Evolutionary conservation across 92 coral and sea anemone species (phyloP).

Genomic region (Paragorgia papillata): DNA sequence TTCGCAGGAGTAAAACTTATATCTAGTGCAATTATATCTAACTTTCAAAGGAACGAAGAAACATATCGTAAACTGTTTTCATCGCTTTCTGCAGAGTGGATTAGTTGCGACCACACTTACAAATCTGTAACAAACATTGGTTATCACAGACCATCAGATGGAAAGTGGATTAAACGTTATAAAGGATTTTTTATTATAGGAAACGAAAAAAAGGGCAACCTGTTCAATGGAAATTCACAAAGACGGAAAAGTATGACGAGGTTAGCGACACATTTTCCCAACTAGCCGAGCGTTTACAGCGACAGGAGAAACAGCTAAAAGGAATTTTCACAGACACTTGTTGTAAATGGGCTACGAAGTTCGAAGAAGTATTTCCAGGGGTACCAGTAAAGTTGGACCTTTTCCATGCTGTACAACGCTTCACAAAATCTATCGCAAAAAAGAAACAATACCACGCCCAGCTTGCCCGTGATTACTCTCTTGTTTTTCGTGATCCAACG

Average conservation of each 20-base stretch:
- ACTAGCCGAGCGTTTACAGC: background rate
- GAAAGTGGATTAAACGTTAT: constrained; percentile 45
- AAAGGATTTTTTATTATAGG: constrained; percentile 28
- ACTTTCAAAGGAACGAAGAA: background rate
- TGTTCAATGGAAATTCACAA: constrained; percentile 53
- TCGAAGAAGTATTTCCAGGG: constrained; percentile 8
- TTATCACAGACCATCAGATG: constrained; percentile 24
- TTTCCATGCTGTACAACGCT: constrained; percentile 32
- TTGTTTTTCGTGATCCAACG: constrained; percentile 14
- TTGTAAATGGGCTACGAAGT: constrained; percentile 8
- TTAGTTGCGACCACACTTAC: constrained; percentile 49
- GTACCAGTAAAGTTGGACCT: constrained; percentile 30
- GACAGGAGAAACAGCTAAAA: constrained; percentile 5
- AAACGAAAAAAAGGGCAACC: constrained; percentile 49
- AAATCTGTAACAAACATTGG: constrained; percentile 54
- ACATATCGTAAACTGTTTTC: constrained; percentile 1
- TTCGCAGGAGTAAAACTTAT: constrained; percentile 12
- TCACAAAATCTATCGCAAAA: constrained; percentile 17
- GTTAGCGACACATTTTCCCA: constrained; percentile 6
- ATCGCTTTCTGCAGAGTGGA: constrained; percentile 40
- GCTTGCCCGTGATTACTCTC: constrained; percentile 13
- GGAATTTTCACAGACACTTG: constrained; percentile 30
- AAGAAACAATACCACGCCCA: background rate
- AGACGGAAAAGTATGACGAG: background rate
- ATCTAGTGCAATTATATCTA: constrained; percentile 1